phyloP scores from a whole-genome alignment of 1,140 invertebrate species.

The Nixonia krombeini region DNA sequence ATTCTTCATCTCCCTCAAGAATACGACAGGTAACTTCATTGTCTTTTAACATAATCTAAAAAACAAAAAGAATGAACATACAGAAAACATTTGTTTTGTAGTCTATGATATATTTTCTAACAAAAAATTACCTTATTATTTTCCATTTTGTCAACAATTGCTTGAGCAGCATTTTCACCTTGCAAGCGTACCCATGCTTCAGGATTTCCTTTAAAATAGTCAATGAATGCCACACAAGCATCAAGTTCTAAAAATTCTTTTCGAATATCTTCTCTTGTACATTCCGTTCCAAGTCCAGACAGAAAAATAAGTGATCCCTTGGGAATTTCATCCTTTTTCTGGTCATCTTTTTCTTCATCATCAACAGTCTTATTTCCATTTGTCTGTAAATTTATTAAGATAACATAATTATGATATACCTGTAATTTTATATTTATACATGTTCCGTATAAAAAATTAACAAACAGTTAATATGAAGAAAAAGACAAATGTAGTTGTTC shows the following conservation, averaged over 20 bases:
- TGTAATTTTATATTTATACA: not conserved
- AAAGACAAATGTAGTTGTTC: too few species aligned
- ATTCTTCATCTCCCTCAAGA: slow-evolving; percentile 80
- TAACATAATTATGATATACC: slow-evolving; percentile 15
- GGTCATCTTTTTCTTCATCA: slow-evolving; percentile 45
- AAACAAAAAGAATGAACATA: slow-evolving; percentile 1
- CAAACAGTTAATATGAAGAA: too few species aligned
- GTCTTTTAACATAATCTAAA: slow-evolving; percentile 65
- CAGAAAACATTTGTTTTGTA: not conserved
- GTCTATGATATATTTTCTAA: not conserved
- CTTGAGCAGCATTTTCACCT: slow-evolving; percentile 79
- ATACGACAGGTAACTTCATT: slow-evolving; percentile 74
- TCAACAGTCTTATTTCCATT: slow-evolving; percentile 12
- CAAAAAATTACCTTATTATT: slow-evolving; percentile 71
- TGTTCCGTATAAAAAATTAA: too few species aligned
- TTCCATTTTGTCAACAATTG: slow-evolving; percentile 76
- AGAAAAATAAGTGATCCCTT: slow-evolving; percentile 80
- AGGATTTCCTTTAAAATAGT: slow-evolving; percentile 80
- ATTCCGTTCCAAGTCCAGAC: slow-evolving; percentile 74
- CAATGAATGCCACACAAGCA: slow-evolving; percentile 80
- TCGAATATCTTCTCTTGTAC: slow-evolving; percentile 80
- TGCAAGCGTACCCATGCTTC: slow-evolving; percentile 81
- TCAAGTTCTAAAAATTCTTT: slow-evolving; percentile 76
- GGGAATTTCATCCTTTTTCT: slow-evolving; percentile 68
- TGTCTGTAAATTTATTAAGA: slow-evolving; percentile 6